Conservation (phyloP, 1,140 invertebrate species). For the Scaptomyza graminum region DNA sequence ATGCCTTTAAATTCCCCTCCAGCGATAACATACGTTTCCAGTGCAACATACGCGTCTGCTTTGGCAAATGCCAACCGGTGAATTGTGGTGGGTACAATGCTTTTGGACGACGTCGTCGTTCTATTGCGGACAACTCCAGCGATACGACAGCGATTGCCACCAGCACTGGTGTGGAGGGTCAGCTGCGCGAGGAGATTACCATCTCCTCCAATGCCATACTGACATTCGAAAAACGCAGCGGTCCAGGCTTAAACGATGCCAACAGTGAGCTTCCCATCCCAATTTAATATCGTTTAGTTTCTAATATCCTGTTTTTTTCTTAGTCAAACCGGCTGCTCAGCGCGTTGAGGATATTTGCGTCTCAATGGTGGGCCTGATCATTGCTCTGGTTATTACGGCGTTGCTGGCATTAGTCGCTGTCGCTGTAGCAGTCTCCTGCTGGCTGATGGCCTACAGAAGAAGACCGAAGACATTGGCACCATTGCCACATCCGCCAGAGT, state of each 20-base stretch:
- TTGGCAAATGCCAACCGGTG: constrained; percentile 97
- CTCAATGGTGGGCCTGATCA: constrained; percentile 95
- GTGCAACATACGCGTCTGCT: constrained; percentile 97
- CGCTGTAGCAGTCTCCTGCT: constrained; percentile 96
- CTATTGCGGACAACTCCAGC: constrained; percentile 85
- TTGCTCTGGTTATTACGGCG: constrained; percentile 95
- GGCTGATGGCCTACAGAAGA: constrained; percentile 96
- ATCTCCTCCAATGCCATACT: constrained; percentile 96
- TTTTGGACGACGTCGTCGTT: constrained; percentile 91
- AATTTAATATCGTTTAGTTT: not conserved
- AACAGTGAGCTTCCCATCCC: constrained; percentile 86
- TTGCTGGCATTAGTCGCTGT: constrained; percentile 95
- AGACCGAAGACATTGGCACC: constrained; percentile 93
- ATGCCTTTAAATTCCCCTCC: constrained; percentile 98
- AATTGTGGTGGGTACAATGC: constrained; percentile 96
- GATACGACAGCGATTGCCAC: constrained; percentile 85
- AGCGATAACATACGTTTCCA: constrained; percentile 98
- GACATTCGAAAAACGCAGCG: constrained; percentile 93
- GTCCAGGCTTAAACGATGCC: constrained; percentile 87
- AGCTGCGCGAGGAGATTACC: constrained; percentile 95
- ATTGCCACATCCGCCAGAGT: constrained; percentile 96
- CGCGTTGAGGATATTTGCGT: constrained; percentile 94
- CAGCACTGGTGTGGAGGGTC: constrained; percentile 87
- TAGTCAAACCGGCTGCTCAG: constrained; percentile 86
- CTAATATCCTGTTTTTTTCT: not conserved